Percentiles rank a stretch among this genome's conserved stretches.
phyloP scores from a whole-genome alignment of 2,113 vertebrate genomes.

The Anser cygnoides region DNA sequence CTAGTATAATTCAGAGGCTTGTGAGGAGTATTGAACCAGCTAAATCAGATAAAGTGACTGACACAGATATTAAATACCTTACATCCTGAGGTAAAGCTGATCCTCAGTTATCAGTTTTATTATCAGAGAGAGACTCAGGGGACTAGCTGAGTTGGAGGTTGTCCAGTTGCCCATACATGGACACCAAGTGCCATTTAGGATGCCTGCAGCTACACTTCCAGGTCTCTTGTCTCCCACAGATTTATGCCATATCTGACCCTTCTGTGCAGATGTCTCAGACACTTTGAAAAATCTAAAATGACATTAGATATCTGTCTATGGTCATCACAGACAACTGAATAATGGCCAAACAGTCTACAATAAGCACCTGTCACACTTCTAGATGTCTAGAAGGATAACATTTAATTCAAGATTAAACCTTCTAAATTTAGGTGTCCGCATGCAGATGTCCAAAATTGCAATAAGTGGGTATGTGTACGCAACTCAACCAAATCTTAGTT shows the following conservation, averaged over 20 bases:
- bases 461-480: fast-evolving
- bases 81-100: not conserved
- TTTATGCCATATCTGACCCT: not conserved
- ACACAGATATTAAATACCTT: not conserved
- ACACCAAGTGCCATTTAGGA: not conserved
- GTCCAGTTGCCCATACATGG: not conserved
- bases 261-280: not conserved
- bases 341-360: not conserved
- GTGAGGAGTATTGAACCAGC: not conserved
- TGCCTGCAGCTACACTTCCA: not conserved
- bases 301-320: not conserved
- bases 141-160: not conserved
- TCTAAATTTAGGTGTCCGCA: not conserved
- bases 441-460: not conserved
- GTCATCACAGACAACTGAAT: not conserved
- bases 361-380: not conserved
- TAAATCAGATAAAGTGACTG: not conserved
- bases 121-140: not conserved
- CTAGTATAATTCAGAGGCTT: not conserved
- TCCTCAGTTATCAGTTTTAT: not conserved
- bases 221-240: not conserved
- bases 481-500: fast-evolving
- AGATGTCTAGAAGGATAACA: not conserved
- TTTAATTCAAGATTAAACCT: not conserved
- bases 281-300: not conserved